Conservation (phyloP, 2,113 vertebrate genomes). For the Oryzias melastigma region DNA sequence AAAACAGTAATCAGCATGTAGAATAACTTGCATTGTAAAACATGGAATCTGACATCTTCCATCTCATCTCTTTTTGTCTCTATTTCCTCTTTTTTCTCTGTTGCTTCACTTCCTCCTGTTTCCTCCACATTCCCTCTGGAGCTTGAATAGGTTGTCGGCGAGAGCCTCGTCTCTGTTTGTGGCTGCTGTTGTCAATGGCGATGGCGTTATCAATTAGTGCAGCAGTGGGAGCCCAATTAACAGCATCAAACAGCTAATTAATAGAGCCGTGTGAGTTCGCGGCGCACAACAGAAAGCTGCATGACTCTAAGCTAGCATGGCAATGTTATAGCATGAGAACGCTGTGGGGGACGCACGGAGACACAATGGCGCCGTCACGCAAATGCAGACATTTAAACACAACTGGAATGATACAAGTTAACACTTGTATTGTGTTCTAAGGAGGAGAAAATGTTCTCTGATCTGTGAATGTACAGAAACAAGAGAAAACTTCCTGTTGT, state of each 20-base stretch:
- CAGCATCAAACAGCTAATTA: slow-evolving; percentile 85
- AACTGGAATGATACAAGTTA: slow-evolving; percentile 1
- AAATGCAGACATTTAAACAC: neutral
- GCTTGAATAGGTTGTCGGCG: slow-evolving; percentile 62
- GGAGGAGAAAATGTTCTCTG: neutral
- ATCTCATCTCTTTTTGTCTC: slow-evolving; percentile 50
- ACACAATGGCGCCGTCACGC: slow-evolving; percentile 11
- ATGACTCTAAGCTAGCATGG: slow-evolving; percentile 51
- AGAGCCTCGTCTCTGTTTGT: slow-evolving; percentile 69
- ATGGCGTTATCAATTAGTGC: slow-evolving; percentile 83
- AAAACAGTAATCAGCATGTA: slow-evolving; percentile 58
- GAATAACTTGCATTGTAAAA: slow-evolving; percentile 54
- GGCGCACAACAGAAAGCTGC: slow-evolving; percentile 63
- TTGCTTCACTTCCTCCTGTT: slow-evolving; percentile 37
- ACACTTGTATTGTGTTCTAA: neutral
- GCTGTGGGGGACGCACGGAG: slow-evolving; percentile 25
- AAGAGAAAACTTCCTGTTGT: neutral
- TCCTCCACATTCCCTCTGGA: slow-evolving; percentile 47
- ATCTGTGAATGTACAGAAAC: neutral
- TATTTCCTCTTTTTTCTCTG: slow-evolving; percentile 34
- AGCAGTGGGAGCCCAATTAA: slow-evolving; percentile 85
- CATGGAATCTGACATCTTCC: slow-evolving; percentile 27
- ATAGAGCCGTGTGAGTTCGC: slow-evolving; percentile 78
- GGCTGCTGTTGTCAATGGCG: slow-evolving; percentile 77
- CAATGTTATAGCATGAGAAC: slow-evolving; percentile 42